phyloP scores from a whole-genome alignment of 2,888 invertebrate genomes.

The Barypeithes pellucidus region DNA sequence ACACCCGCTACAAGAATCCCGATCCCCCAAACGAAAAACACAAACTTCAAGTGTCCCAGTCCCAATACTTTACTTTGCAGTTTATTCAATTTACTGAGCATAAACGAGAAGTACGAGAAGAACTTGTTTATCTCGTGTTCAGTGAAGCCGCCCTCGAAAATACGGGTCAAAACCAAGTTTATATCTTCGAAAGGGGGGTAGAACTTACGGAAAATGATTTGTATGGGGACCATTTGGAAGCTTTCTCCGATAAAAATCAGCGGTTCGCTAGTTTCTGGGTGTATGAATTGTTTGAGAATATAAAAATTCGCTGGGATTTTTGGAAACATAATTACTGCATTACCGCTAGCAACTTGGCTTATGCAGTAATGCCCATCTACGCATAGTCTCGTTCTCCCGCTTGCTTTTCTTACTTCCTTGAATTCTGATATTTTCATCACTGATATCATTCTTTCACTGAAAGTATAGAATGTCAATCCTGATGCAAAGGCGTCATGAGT shows the following conservation, averaged over 20 bases:
- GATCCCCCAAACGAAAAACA: background rate
- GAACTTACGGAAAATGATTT: conserved; percentile 24
- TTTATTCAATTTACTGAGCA: background rate
- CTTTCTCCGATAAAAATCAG: background rate
- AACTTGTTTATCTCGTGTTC: background rate
- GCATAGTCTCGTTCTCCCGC: background rate
- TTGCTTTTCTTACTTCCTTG: background rate
- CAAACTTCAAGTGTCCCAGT: background rate
- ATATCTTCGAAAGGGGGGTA: conserved; percentile 28
- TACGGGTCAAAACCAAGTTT: background rate
- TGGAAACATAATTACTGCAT: background rate
- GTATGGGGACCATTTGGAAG: conserved; percentile 4
- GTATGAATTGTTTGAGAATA: background rate
- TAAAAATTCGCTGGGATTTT: background rate
- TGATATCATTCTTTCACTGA: background rate
- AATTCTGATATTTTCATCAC: background rate
- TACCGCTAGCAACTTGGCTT: conserved; percentile 1
- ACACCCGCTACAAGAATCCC: background rate
- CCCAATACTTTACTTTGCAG: background rate
- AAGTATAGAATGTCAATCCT: background rate
- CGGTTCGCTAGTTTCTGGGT: background rate
- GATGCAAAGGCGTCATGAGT: background rate
- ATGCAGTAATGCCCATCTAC: background rate
- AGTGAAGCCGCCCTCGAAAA: conserved; percentile 8
- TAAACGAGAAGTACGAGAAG: background rate